Conservation (phyloP, 2,113 vertebrate species). For the Pelodiscus sinensis region DNA sequence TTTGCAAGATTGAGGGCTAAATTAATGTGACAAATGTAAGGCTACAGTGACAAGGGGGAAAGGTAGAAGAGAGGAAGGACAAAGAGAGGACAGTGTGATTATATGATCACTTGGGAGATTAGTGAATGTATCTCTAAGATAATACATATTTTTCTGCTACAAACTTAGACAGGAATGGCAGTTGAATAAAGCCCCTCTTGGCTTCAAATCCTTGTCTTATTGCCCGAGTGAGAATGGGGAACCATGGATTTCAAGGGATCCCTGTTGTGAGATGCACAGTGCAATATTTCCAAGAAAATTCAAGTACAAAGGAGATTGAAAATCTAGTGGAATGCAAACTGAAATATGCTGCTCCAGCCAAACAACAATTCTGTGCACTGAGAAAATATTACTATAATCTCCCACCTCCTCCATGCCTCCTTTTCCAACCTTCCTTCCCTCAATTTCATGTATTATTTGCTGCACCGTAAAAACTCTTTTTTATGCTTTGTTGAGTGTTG, state of each 20-base stretch:
- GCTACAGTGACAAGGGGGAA: background rate
- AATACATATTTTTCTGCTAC: background rate
- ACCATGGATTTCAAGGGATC: background rate
- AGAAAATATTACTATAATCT: background rate
- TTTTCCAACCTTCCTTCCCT: background rate
- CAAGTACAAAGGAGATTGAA: background rate
- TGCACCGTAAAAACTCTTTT: background rate
- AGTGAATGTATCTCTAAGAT: background rate
- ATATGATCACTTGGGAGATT: background rate
- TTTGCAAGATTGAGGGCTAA: background rate
- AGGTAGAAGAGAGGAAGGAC: background rate
- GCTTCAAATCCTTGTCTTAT: background rate
- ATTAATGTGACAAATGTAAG: background rate
- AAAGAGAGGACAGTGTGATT: background rate
- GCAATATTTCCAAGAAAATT: background rate
- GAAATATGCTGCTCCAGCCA: background rate
- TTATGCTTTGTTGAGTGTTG: accelerated
- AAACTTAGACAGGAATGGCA: background rate
- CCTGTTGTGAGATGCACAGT: accelerated
- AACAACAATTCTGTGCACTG: background rate
- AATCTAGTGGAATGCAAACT: background rate
- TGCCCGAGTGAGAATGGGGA: background rate
- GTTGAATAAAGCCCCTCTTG: background rate
- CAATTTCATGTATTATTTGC: background rate
- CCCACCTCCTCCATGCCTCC: background rate